These are phyloP conservation scores for crab-eating macaque (Macaca fascicularis) DNA, from an alignment of 2,113 vertebrate species.

Conservation along the genomic window DNA sequence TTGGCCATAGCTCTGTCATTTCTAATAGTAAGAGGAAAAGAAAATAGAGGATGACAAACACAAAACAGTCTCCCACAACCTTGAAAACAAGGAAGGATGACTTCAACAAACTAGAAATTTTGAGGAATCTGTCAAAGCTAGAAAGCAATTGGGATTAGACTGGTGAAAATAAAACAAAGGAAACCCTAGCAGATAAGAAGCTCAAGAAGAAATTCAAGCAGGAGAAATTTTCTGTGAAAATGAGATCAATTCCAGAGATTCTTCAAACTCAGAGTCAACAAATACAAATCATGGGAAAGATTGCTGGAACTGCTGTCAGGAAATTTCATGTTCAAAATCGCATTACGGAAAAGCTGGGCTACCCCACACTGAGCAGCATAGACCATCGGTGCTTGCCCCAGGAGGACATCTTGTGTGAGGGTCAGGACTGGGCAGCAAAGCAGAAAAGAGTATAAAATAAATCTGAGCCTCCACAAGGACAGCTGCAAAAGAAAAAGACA, in stretches of 20 bases:
- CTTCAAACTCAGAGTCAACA: slow-evolving; percentile 11
- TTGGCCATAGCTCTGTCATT: neutral
- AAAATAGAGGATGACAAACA: neutral
- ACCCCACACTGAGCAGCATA: neutral
- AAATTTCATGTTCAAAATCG: slow-evolving; percentile 6
- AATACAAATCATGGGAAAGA: slow-evolving; percentile 14
- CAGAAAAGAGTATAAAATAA: neutral
- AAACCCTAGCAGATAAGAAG: neutral
- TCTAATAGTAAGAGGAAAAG: neutral
- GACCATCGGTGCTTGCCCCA: neutral
- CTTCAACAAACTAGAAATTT: neutral
- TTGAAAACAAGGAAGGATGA: slow-evolving; percentile 5
- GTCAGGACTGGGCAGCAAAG: neutral
- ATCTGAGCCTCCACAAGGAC: neutral
- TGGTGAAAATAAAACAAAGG: neutral
- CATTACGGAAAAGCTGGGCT: neutral
- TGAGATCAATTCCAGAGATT: slow-evolving; percentile 25
- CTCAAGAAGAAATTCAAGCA: slow-evolving; percentile 8
- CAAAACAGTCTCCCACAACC: neutral
- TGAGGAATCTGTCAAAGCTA: slow-evolving; percentile 34
- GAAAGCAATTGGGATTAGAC: neutral
- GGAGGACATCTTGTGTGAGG: neutral
- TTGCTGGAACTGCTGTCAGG: slow-evolving; percentile 18
- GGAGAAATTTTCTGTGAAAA: slow-evolving; percentile 38
- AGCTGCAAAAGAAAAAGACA: neutral